Evolutionary conservation across 1,140 invertebrate species (phyloP), one percentile per base, ranked within the genome.

Genomic region (Melipona quadrifasciata): DNA sequence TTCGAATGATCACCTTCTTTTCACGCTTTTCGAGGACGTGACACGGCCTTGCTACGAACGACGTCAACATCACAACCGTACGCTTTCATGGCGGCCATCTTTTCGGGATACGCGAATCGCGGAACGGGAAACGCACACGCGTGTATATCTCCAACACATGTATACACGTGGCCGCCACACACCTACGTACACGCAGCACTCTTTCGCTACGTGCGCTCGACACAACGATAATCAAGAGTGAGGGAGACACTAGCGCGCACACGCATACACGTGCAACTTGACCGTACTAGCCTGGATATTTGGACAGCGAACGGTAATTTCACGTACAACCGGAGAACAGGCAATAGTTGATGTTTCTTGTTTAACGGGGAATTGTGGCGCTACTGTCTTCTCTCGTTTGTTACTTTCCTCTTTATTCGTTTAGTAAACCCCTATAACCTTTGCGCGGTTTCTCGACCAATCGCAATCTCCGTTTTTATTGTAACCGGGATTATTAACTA

Each of bases 11-110:
- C 84, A 87, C 88, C 76, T 82, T 90, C 73, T 70, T 71, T 84
- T 91, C 91, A 93, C 90, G 90, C 87, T 92, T 84, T 58, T 80
- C 91, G 88, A 90, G 91, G 89, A 91, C 90, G 90, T 92, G 88
- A 93, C 89, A 91, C 90, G 90, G 87, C 91, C 86, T 93, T 90
- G 89, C 87, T 91, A 80, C 84, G 84, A 91, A 92, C 92, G 91
- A 94, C 93, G 92, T 93, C 92, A 93, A 94, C 93, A 94, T 93
- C 93, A 93, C 92, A 92, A 94, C 91, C 92, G 93, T 94, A 94
- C 93, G 92, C 93, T 94, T 90, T 93, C 92, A 91, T 91, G 92
- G 93, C 94, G 92, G 94, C 94, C 94, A 94, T 94, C 93, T 95
- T 94, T 93, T 91, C 87, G 83, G 82, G 89, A 87, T 88, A 87